These are phyloP conservation scores for Maniola jurtina DNA, from an alignment of 1,140 invertebrate genomes.

Conservation along the genomic window DNA sequence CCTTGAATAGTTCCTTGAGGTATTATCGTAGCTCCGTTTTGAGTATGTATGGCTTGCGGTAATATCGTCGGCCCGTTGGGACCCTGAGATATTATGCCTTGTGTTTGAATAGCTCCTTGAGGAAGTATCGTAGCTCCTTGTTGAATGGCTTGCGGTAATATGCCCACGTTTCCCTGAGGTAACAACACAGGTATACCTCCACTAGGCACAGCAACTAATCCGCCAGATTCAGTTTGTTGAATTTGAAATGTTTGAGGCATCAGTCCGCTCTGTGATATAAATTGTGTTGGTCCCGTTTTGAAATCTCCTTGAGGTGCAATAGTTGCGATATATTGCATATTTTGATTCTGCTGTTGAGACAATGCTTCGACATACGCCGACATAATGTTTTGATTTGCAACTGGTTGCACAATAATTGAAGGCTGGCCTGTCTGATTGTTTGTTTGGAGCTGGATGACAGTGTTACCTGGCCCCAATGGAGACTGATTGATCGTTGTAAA, in stretches of 20 bases:
- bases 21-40: constrained; percentile 74
- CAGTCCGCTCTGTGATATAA: constrained; percentile 80
- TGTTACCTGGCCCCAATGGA: constrained; percentile 64
- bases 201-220: constrained; percentile 80
- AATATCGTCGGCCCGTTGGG: constrained; percentile 74
- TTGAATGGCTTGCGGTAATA: constrained; percentile 73
- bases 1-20: constrained; percentile 75
- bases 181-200: constrained; percentile 81
- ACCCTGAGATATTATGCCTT: constrained; percentile 77
- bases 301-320: constrained; percentile 80
- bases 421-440: constrained; percentile 77
- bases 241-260: constrained; percentile 82
- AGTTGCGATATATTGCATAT: constrained; percentile 85
- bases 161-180: constrained; percentile 74
- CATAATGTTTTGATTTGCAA: constrained; percentile 82
- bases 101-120: constrained; percentile 75
- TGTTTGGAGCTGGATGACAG: constrained; percentile 74
- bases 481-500: constrained; percentile 70
- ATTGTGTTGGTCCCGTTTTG: constrained; percentile 79
- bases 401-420: constrained; percentile 84
- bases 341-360: constrained; percentile 83
- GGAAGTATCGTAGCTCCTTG: constrained; percentile 72
- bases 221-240: constrained; percentile 81
- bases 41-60: constrained; percentile 75
- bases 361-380: constrained; percentile 85